These are phyloP conservation scores for Sinocyclocheilus anophthalmus DNA, from an alignment of 2,113 vertebrate genomes.

Conservation along the genomic window DNA sequence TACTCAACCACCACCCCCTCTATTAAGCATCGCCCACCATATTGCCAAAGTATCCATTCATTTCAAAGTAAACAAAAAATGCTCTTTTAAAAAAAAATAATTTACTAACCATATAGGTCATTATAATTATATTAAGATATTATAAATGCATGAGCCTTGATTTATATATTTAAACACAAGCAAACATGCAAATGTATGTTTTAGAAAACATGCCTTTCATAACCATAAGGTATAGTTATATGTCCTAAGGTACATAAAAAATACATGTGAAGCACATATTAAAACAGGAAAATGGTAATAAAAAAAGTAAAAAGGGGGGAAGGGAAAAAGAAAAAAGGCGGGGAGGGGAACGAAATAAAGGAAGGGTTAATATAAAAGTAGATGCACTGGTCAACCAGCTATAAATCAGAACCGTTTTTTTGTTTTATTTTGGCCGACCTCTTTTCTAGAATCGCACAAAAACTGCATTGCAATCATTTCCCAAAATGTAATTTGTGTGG, in stretches of 20 bases:
- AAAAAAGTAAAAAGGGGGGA: too few relatives aligned
- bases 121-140: neutral
- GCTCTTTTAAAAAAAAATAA: neutral
- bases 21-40: neutral
- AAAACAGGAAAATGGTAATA: too few relatives aligned
- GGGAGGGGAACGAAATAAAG: neutral
- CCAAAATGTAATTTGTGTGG: too few relatives aligned
- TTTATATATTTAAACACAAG: neutral
- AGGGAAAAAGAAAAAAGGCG: neutral
- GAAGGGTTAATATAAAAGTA: neutral
- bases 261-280: too few relatives aligned
- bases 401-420: too few relatives aligned
- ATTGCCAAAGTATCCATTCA: neutral
- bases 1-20: slow-evolving; percentile 51
- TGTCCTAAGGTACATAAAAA: neutral
- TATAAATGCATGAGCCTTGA: neutral
- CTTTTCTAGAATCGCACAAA: too few relatives aligned
- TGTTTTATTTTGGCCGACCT: too few relatives aligned
- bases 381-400: too few relatives aligned
- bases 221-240: neutral
- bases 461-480: too few relatives aligned
- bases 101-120: neutral
- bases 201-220: neutral
- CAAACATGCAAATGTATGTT: neutral
- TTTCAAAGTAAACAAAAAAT: neutral